A percentile compares a stretch with the other conserved stretches of the same genome.
phyloP scores from a whole-genome alignment of 1,140 invertebrate species.

The Macrobrachium nipponense region DNA sequence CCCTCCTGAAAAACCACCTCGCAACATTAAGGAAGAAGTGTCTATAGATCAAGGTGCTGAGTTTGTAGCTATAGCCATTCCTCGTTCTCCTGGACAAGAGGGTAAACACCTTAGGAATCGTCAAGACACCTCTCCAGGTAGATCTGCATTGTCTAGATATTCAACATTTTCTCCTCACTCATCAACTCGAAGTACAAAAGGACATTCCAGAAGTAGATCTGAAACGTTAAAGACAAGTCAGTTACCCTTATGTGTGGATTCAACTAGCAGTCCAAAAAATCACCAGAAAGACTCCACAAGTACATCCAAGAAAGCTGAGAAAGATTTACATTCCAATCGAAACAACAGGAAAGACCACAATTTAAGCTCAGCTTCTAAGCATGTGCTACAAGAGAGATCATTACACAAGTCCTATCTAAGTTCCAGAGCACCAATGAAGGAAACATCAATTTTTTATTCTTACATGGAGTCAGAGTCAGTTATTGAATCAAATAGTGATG shows the following conservation, averaged over 20 bases:
- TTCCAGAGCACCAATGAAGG: too few species aligned
- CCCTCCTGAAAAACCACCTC: constrained; percentile 38
- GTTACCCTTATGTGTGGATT: neutral
- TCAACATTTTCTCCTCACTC: constrained; percentile 35
- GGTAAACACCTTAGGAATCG: neutral
- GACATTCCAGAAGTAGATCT: constrained; percentile 45
- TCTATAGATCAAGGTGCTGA: neutral
- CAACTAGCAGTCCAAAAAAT: too few species aligned
- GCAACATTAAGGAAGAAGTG: neutral
- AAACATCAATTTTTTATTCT: too few species aligned
- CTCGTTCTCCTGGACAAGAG: neutral
- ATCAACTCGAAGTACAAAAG: constrained; percentile 2
- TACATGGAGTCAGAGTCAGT: too few species aligned
- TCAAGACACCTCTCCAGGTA: constrained; percentile 13
- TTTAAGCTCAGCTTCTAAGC: too few species aligned
- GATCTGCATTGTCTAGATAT: constrained; percentile 12
- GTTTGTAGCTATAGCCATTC: neutral
- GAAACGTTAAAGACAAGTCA: constrained; percentile 26
- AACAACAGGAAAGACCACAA: too few species aligned
- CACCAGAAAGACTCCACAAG: neutral
- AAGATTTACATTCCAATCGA: too few species aligned
- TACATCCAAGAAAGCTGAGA: too few species aligned
- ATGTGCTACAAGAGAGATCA: too few species aligned
- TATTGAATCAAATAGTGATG: too few species aligned
- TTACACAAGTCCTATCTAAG: too few species aligned